phyloP scores from a whole-genome alignment of 1,140 invertebrate species.

The Calephelis virginiensis region DNA sequence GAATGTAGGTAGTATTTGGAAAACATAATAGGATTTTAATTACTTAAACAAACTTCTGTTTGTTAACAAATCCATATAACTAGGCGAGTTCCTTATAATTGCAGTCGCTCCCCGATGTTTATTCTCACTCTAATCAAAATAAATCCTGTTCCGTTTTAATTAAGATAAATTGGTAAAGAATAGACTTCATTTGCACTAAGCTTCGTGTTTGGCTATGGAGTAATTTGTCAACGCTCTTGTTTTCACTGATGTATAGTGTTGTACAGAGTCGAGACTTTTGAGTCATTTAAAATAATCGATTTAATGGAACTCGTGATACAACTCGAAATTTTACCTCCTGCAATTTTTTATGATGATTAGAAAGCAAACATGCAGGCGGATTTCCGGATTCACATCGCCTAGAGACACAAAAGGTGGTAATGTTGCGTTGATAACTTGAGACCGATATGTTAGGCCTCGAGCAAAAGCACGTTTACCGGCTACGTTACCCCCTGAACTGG shows the following conservation, averaged over 20 bases:
- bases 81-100: slow-evolving; percentile 2
- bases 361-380: too few species aligned
- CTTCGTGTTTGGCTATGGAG: slow-evolving; percentile 30
- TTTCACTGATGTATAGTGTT: slow-evolving; percentile 22
- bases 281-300: background rate
- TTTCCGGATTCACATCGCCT: too few species aligned
- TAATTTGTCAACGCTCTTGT: slow-evolving; percentile 33
- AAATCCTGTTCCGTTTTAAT: slow-evolving; percentile 25
- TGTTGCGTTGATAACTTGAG: too few species aligned
- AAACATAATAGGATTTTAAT: slow-evolving; percentile 5
- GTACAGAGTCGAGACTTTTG: background rate
- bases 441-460: too few species aligned
- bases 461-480: too few species aligned
- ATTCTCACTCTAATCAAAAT: slow-evolving; percentile 21
- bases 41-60: slow-evolving; percentile 1
- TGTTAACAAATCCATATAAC: slow-evolving; percentile 15
- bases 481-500: too few species aligned
- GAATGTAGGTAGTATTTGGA: background rate
- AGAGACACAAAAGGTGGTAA: too few species aligned
- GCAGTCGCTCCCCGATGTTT: slow-evolving; percentile 14
- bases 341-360: too few species aligned
- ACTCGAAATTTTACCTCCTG: background rate
- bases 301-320: too few species aligned
- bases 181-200: slow-evolving; percentile 35
- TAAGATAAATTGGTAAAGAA: slow-evolving; percentile 26